phyloP scores from a whole-genome alignment of 2,888 invertebrate species.

The Gymnosoma rotundatum region DNA sequence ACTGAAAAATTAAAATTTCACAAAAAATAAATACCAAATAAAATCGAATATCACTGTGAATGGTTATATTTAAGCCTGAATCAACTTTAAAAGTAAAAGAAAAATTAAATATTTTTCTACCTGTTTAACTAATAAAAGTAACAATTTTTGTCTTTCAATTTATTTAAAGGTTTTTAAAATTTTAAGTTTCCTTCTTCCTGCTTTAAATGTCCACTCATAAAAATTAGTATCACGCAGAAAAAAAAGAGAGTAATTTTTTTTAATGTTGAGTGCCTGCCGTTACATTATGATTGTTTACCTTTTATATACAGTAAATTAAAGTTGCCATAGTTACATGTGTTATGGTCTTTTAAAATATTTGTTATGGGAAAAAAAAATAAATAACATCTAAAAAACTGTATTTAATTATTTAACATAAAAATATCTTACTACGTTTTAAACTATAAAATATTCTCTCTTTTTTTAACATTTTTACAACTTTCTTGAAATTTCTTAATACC shows the following conservation, averaged over 20 bases:
- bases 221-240: background rate
- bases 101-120: too few species aligned
- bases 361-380: background rate
- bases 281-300: conserved; percentile 29
- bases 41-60: too few species aligned
- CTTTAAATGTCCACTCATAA: background rate
- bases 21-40: too few species aligned
- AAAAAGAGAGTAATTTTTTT: background rate
- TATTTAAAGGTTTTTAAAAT: too few species aligned
- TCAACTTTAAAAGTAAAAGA: too few species aligned
- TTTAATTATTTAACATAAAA: conserved; percentile 12
- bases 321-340: conserved; percentile 50
- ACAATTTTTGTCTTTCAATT: too few species aligned
- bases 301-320: conserved; percentile 9
- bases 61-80: too few species aligned
- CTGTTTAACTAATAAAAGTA: background rate
- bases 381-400: background rate
- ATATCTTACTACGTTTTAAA: background rate
- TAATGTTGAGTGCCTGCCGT: conserved; percentile 22
- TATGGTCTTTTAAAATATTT: background rate
- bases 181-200: background rate
- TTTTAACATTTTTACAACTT: too few species aligned
- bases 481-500: background rate
- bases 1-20: too few species aligned
- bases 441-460: background rate